Base-by-base conservation (phyloP, 92 coral and sea anemone genomes). In the Epizoanthus scotinus region DNA sequence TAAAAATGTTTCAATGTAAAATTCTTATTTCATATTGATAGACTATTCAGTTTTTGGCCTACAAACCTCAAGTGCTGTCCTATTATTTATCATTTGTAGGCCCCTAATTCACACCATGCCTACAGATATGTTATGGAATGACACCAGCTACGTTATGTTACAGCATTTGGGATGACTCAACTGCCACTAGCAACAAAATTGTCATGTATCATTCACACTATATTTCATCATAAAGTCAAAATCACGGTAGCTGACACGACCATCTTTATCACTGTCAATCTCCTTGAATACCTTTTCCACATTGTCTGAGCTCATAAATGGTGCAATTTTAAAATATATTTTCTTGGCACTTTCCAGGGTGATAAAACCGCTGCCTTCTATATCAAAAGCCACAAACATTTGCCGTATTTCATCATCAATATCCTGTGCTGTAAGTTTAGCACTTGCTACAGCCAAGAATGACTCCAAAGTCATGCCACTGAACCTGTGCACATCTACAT, bases 181-280 rank as follows among this genome's bases (percentile, higher is more conserved):
- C 52, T 47, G 52, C 52, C 52, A 47, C 52, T 47, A 47, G 52
- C 52, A 47, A 15, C n/a, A 55, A 5, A 42, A 44, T 2, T 31
- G 9, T 74, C 20, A 74, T 59, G 22, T 17, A 15, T 81, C 82
- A 21, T 83, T 73, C 12, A 59, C 58, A 22, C 38, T 67, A 56
- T 85, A 95, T 68, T 93, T 95, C 98, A 95, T 95, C 90, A 95
- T 89, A 80, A 87, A 87, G 61, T 93, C 98, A 89, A 95, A 95
- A 83, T 95, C 98, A 27, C 91, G 91, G 75, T 87, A 95, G 83
- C 98, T 89, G 26, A 93, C 86, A 49, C 99, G 86, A 19, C 95
- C 98, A 91, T 95, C 99, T 75, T 86, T 82, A 75, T 95, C 98
- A 63, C 94, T 79, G 78, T 95, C 99, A 63, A 92, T 89, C 67